A percentile compares a stretch with the other conserved stretches of the same genome.
phyloP scores from a whole-genome alignment of 1,140 invertebrate genomes.

The Hydropsyche tenuis region DNA sequence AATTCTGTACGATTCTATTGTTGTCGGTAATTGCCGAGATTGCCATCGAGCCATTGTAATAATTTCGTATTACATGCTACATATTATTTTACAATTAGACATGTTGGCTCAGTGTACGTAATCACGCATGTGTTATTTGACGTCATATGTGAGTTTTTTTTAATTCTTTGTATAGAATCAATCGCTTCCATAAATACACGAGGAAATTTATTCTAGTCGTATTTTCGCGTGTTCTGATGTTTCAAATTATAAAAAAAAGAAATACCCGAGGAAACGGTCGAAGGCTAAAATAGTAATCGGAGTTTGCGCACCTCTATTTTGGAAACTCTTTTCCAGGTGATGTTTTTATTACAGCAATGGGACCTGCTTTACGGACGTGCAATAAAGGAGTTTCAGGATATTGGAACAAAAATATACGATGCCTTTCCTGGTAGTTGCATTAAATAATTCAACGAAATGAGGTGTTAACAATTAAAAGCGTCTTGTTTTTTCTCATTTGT shows the following conservation, averaged over 20 bases:
- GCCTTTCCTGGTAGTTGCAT: neutral
- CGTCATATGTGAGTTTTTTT: no score
- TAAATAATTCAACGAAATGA: constrained; percentile 17
- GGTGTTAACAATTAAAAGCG: neutral
- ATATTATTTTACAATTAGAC: no score
- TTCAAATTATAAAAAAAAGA: no score
- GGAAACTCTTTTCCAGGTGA: constrained; percentile 19
- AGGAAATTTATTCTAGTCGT: no score
- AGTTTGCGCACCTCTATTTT: neutral
- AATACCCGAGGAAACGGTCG: no score
- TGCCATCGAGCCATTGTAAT: neutral
- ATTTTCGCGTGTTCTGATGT: no score
- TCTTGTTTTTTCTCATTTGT: no score
- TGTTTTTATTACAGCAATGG: constrained; percentile 16
- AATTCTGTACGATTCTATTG: neutral
- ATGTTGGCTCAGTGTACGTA: no score
- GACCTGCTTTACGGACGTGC: constrained; percentile 14
- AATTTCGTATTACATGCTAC: neutral
- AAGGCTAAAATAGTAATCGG: no score
- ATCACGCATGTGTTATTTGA: no score
- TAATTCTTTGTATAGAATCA: no score
- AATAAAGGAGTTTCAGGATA: constrained; percentile 19
- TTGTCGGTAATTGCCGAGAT: constrained; percentile 13
- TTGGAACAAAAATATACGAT: constrained; percentile 21
- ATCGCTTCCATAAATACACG: no score